Percentiles rank a stretch among this genome's conserved stretches.
Evolutionary conservation across 2,113 vertebrate species (phyloP).

Genomic region (Antigone vipio): DNA sequence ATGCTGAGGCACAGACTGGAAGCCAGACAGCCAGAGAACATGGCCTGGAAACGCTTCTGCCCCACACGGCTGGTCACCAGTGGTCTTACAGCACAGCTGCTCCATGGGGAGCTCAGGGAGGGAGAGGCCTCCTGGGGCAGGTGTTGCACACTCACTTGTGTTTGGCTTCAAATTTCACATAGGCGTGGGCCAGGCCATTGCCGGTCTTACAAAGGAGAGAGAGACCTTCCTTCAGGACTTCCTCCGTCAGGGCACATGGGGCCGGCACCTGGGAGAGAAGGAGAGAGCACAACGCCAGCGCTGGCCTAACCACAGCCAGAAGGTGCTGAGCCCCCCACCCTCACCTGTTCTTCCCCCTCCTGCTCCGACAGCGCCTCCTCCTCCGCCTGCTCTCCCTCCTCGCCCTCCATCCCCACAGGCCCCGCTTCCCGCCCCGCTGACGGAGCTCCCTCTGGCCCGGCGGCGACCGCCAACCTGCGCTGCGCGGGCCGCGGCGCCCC

Average conservation of each 20-base stretch:
- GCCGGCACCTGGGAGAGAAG: conserved; percentile 28
- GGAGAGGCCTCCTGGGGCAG: background rate
- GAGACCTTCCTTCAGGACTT: conserved; percentile 78
- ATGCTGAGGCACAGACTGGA: background rate
- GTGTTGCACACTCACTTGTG: conserved; percentile 74
- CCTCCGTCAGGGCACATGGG: conserved; percentile 72
- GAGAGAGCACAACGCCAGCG: background rate
- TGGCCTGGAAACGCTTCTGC: background rate
- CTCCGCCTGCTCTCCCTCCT: background rate
- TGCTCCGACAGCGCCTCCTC: background rate
- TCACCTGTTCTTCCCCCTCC: conserved; percentile 16
- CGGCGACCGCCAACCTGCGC: background rate
- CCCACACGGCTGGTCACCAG: rapidly evolving
- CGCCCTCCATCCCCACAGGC: conserved; percentile 61
- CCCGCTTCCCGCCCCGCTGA: background rate
- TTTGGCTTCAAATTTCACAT: conserved; percentile 82
- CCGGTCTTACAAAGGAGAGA: conserved; percentile 85
- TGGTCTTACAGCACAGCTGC: rapidly evolving
- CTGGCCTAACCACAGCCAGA: background rate
- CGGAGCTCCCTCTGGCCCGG: background rate
- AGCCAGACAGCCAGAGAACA: background rate
- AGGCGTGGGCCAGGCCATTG: conserved; percentile 85
- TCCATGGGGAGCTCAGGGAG: rapidly evolving
- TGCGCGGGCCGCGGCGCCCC: background rate
- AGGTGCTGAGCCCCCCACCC: no score